These are phyloP conservation scores for Beris chalybata DNA, from an alignment of 2,888 invertebrate species.

Conservation along the genomic window DNA sequence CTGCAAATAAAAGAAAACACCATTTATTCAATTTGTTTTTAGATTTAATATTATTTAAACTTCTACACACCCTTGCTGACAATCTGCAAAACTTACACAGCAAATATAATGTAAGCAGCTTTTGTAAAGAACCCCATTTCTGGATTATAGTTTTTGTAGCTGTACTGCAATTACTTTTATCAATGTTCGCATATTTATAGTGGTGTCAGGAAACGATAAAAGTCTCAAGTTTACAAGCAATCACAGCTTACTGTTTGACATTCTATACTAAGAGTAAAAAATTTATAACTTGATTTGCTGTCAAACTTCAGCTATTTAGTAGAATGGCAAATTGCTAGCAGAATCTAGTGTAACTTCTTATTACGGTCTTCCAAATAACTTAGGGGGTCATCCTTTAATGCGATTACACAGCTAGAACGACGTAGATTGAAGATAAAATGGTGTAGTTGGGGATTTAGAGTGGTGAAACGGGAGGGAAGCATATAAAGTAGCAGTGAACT, in stretches of 20 bases:
- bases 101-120: constrained; percentile 77
- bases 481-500: too few species aligned
- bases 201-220: neutral
- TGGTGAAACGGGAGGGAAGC: too few species aligned
- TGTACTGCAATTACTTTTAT: constrained; percentile 1
- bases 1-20: constrained; percentile 61
- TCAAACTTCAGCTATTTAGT: too few species aligned
- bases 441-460: too few species aligned
- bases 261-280: too few species aligned
- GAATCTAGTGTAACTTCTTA: too few species aligned
- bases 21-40: neutral
- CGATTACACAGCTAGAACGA: too few species aligned
- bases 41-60: constrained; percentile 4
- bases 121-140: constrained; percentile 76
- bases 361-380: too few species aligned
- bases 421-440: too few species aligned
- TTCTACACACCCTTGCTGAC: neutral
- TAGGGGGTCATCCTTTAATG: too few species aligned
- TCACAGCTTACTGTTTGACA: neutral
- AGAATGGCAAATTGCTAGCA: too few species aligned
- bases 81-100: constrained; percentile 66
- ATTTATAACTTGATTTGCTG: too few species aligned
- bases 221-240: constrained; percentile 1
- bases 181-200: neutral
- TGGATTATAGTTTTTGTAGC: constrained; percentile 17